Percentiles rank a stretch among this genome's conserved stretches.
phyloP scores from a whole-genome alignment of 1,140 invertebrate species.

The Triops cancriformis region DNA sequence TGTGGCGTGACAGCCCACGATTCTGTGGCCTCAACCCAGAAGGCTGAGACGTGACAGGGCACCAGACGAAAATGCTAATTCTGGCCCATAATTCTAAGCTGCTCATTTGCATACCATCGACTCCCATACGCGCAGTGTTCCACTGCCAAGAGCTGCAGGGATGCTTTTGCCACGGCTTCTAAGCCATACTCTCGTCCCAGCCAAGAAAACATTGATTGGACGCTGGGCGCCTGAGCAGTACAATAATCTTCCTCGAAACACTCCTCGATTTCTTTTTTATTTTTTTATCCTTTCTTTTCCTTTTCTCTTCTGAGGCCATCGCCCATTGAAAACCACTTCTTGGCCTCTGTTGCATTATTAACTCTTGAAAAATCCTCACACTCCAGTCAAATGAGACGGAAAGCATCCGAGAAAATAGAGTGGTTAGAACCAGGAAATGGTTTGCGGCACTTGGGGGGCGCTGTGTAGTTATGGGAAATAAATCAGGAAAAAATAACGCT shows the following conservation, averaged over 20 bases:
- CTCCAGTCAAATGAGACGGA: background rate
- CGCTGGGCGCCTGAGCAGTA: background rate
- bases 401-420: background rate
- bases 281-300: too few relatives aligned
- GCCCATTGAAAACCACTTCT: too few relatives aligned
- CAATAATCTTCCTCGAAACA: background rate
- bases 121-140: background rate
- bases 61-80: background rate
- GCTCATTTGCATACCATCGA: background rate
- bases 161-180: background rate
- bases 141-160: background rate
- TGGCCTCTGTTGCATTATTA: too few relatives aligned
- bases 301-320: too few relatives aligned
- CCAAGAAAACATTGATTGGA: slow-evolving; percentile 14
- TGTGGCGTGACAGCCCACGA: slow-evolving; percentile 1
- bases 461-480: background rate
- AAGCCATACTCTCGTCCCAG: background rate
- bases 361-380: too few relatives aligned
- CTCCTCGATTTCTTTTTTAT: too few relatives aligned
- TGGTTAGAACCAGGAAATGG: background rate
- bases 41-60: background rate
- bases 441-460: background rate
- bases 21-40: background rate
- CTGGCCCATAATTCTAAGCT: background rate
- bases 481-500: background rate